Base-by-base conservation (phyloP, 1,140 invertebrate genomes). In the Theocolax elegans region DNA sequence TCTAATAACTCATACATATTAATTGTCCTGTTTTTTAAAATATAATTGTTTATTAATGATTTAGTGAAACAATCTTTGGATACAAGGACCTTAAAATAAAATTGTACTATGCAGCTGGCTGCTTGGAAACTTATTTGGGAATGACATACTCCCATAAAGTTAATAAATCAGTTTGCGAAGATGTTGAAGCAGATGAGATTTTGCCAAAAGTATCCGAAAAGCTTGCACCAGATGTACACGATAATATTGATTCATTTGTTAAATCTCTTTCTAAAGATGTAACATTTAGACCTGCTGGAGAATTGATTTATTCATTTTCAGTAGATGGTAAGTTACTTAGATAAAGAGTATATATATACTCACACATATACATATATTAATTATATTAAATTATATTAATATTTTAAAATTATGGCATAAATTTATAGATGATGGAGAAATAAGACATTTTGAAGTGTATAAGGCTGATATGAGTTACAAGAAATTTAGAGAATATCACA, bases 31-130 rank as follows among this genome's bases (percentile, higher is more conserved):
- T 54, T 63, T 46, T 46, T 35, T 38, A 44, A 54, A 62, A 21
- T 53, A 72, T 53, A 68, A 49, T 75, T 71, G 19, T 58, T 17
- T 70, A 59, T 73, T 53, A 75, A 75, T 74, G 79, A 23, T 78
- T 85, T 83, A 93, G 92, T 76, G 96, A 98, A 86, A 93, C 90
- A 68, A 96, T 98, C 81, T 97, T 97, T 88, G 97, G 97, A 17
- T 98, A 97, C 79, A 90, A 92, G 81, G 91, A 95, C 78, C 85
- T 97, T 23, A 88, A 88, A 68, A 90, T 98, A 7, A 89, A 92
- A 54, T 81, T 98, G 12, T 93, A 92, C 78, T 97, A 96, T 80
- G 91, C 91, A 72, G 94, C 95, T 54, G 93, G 91, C 29, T 92
- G 90, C 64, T 86, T 97, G 48, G 89, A 90, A 72, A 91, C 93